Conservation (phyloP, 2,113 vertebrate species). For the Dicerorhinus sumatrensis region DNA sequence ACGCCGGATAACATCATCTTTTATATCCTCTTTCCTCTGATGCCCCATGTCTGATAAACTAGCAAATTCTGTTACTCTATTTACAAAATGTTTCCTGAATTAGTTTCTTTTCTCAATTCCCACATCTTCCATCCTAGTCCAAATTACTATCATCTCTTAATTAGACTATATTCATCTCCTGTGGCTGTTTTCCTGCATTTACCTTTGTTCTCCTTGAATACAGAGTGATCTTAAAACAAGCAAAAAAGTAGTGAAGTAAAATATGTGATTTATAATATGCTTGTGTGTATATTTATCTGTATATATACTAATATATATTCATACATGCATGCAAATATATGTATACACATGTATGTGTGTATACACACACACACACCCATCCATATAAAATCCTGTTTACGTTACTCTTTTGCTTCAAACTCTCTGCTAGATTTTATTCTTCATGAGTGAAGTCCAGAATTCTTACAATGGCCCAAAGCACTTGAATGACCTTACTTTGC, state of each 20-base stretch:
- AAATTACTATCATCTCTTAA: background rate
- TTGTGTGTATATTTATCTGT: background rate
- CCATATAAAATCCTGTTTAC: background rate
- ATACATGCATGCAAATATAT: background rate
- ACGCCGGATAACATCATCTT: background rate
- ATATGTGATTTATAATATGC: background rate
- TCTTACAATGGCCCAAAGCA: background rate
- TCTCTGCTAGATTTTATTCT: background rate
- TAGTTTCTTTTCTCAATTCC: background rate
- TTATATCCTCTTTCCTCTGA: background rate
- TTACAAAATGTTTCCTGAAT: background rate
- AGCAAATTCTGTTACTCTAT: background rate
- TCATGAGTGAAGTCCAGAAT: background rate
- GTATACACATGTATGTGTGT: background rate
- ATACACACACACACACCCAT: fast-evolving
- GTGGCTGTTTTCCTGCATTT: background rate
- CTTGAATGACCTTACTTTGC: background rate
- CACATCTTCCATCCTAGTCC: background rate
- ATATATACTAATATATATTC: background rate
- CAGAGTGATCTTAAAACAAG: background rate
- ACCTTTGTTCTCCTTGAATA: background rate
- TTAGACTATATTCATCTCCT: background rate
- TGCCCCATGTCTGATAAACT: background rate
- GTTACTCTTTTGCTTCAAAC: background rate
- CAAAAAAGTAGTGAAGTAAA: background rate